A percentile compares a stretch with the other conserved stretches of the same genome.
Conservation (phyloP, 1,140 invertebrate genomes). For the Apis laboriosa region DNA sequence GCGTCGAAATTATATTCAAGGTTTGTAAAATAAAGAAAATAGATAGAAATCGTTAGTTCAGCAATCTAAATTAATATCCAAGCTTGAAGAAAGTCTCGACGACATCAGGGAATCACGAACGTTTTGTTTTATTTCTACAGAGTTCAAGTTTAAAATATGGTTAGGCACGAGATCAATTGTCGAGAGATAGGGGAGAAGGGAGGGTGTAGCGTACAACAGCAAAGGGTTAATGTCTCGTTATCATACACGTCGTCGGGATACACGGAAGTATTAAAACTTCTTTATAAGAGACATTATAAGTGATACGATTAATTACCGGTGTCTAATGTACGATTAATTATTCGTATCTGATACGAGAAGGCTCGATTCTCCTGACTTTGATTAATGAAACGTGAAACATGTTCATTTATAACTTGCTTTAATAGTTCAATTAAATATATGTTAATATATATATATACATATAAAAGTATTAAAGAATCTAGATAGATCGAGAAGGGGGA, state of each 20-base stretch:
- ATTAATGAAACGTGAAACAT: neutral
- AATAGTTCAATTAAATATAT: neutral
- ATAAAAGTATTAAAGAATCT: neutral
- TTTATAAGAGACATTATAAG: neutral
- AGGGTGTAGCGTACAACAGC: neutral
- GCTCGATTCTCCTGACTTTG: neutral
- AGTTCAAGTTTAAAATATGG: neutral
- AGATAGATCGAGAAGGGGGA: too few species aligned
- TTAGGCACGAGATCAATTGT: neutral
- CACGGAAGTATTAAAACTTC: slow-evolving; percentile 10
- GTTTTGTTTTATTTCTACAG: too few species aligned
- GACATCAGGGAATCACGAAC: too few species aligned
- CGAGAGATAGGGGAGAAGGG: neutral
- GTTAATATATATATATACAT: too few species aligned
- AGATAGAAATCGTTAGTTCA: too few species aligned
- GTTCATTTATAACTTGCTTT: neutral
- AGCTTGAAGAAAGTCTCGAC: too few species aligned
- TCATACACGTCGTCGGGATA: neutral
- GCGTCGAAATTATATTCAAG: too few species aligned
- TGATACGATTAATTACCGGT: neutral
- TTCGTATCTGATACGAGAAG: neutral
- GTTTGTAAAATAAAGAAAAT: too few species aligned
- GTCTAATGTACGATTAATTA: slow-evolving; percentile 5
- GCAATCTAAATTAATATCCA: too few species aligned
- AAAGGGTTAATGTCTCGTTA: neutral